Evolutionary conservation across 2,888 invertebrate genomes (phyloP).

Genomic region (Agriopis leucophaearia): DNA sequence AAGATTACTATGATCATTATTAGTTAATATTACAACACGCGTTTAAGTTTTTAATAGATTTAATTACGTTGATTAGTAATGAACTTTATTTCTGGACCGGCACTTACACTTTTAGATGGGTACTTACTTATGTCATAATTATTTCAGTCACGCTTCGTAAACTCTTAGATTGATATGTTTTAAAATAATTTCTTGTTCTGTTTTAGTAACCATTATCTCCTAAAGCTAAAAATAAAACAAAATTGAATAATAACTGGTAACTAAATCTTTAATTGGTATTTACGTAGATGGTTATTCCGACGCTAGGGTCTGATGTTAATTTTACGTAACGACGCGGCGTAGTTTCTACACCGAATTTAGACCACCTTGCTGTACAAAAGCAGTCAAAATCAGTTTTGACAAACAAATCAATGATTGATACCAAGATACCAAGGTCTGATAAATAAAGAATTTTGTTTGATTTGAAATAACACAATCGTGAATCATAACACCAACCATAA

Average conservation of each 20-base stretch:
- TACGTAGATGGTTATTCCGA: neutral
- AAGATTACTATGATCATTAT: too few species aligned
- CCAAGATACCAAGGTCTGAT: too few species aligned
- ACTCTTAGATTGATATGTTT: conserved; percentile 55
- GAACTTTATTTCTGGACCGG: conserved; percentile 28
- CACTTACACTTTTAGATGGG: conserved; percentile 15
- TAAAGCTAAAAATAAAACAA: conserved; percentile 24
- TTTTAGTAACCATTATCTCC: conserved; percentile 32
- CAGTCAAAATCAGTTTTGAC: too few species aligned
- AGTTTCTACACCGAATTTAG: too few species aligned
- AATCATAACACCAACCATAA: too few species aligned
- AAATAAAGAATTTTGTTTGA: too few species aligned
- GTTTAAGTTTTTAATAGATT: neutral
- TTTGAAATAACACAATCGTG: too few species aligned
- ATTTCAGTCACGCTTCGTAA: conserved; percentile 54
- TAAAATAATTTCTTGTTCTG: conserved; percentile 42
- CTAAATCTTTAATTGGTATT: conserved; percentile 17
- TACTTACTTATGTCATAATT: conserved; percentile 48
- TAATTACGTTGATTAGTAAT: conserved; percentile 32
- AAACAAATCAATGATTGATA: too few species aligned
- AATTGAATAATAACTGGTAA: conserved; percentile 17
- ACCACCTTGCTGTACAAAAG: too few species aligned
- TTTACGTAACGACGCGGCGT: neutral
- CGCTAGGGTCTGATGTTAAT: neutral
- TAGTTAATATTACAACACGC: neutral